These are phyloP conservation scores for Trissolcus japonicus DNA, from an alignment of 2,888 invertebrate genomes.

Conservation along the genomic window DNA sequence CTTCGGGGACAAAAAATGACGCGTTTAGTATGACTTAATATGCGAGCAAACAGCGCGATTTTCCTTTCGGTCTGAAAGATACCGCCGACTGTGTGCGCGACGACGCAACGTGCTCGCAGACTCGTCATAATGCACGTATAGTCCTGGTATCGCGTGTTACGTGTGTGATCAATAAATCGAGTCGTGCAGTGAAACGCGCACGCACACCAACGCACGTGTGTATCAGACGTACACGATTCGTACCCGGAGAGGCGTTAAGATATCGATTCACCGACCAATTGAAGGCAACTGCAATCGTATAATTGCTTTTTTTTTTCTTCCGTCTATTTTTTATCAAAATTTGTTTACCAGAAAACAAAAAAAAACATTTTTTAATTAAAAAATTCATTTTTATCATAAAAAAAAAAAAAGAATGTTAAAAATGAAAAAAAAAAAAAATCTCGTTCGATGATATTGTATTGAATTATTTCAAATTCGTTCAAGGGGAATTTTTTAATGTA, in stretches of 20 bases:
- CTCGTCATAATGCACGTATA: slow-evolving; percentile 52
- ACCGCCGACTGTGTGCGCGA: slow-evolving; percentile 26
- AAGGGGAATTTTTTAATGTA: no score
- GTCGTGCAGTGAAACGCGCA: slow-evolving; percentile 64
- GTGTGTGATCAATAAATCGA: slow-evolving; percentile 75
- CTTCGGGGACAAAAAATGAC: slow-evolving; percentile 26
- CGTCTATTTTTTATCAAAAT: neutral
- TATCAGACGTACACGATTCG: slow-evolving; percentile 8
- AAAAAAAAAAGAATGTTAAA: no score
- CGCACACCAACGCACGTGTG: slow-evolving; percentile 60
- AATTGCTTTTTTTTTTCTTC: slow-evolving; percentile 21
- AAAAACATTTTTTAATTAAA: neutral
- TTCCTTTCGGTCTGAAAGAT: slow-evolving; percentile 39
- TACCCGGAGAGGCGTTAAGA: slow-evolving; percentile 48
- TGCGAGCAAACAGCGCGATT: slow-evolving; percentile 43
- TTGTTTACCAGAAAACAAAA: no score
- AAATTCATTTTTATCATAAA: no score
- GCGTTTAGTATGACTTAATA: slow-evolving; percentile 33
- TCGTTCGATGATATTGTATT: no score
- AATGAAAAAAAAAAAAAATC: no score
- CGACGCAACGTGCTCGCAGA: slow-evolving; percentile 47
- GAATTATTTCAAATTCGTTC: no score
- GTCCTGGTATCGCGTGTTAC: slow-evolving; percentile 65
- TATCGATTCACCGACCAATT: slow-evolving; percentile 45
- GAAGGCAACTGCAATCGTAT: slow-evolving; percentile 26